Percentiles rank a stretch among this genome's conserved stretches.
Conservation (phyloP, 35 echinoderm and acorn worm genomes). For the Eucidaris tribuloides region DNA sequence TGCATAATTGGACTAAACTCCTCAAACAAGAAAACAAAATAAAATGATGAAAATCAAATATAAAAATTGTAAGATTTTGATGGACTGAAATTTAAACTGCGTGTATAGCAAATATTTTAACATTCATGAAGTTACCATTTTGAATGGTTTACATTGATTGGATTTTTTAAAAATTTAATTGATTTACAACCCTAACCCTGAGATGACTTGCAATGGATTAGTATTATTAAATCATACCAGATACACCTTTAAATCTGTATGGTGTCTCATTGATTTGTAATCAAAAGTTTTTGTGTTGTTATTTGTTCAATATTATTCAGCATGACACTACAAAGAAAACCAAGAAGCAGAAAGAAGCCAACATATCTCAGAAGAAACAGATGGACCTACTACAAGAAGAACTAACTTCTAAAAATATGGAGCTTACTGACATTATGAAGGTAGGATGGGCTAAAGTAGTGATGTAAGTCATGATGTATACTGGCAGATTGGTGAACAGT, state of each 20-base stretch:
- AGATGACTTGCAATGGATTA: not conserved
- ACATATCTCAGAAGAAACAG: slow-evolving; percentile 89
- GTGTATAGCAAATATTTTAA: too few species aligned
- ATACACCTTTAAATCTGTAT: not conserved
- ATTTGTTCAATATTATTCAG: slow-evolving; percentile 58
- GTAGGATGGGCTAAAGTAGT: not conserved
- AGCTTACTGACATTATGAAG: slow-evolving; percentile 76
- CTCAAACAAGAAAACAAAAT: too few species aligned
- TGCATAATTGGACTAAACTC: too few species aligned
- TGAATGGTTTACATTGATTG: not conserved
- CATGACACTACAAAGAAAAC: slow-evolving; percentile 96
- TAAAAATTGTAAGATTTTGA: too few species aligned
- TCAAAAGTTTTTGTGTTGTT: not conserved
- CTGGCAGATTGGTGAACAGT: too few species aligned
- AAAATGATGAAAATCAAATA: too few species aligned
- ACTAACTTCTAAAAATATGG: slow-evolving; percentile 61
- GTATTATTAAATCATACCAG: not conserved
- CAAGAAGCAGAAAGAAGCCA: slow-evolving; percentile 94
- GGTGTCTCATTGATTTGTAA: not conserved
- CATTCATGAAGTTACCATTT: too few species aligned
- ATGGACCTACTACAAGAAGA: slow-evolving; percentile 81
- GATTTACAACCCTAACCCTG: not conserved
- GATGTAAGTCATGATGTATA: not conserved
- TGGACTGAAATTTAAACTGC: too few species aligned
- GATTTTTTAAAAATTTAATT: not conserved